Evolutionary conservation across 1,140 invertebrate genomes (phyloP), one percentile per base, ranked within the genome.

Genomic region (Dufourea novaeangliae): DNA sequence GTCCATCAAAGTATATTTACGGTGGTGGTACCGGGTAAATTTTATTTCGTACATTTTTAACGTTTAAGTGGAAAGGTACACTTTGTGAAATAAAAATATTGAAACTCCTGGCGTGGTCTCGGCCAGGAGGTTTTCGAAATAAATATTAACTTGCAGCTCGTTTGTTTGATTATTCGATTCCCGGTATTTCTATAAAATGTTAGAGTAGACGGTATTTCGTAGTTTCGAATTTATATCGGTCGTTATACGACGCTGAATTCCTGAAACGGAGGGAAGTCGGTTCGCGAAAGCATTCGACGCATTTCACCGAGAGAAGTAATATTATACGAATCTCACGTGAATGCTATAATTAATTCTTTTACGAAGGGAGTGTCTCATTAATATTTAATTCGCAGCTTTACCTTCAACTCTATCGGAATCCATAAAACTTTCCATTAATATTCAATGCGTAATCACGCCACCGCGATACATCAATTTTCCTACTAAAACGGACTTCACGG

Each of bases 391-490:
- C 62, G 29, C 54, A 11, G 10, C 37, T 37, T 39, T 17, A 12
- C 10, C n/a, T 22, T 2, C 27, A 22, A 8, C n/a, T 46, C 54
- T 25, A 41, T 59, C 68, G 54, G 20, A 59, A 59, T 71, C 54
- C 27, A 41, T 32, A 59, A 70, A 54, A 70, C 8, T 34, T 56
- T 32, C 27, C 54, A 59, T 71, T 59, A 71, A 71, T 71, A 71
- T 71, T 71, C 68, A 71, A 41, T 59, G 29, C 54, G 34, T 41
- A 71, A 71, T 59, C 27, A 39, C 12, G 37, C 29, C 6, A 12
- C 22, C 7, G 11, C 37, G 68, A 57, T 41, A 41, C 37, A n/a
- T 11, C 37, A 37, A 41, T 70, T 57, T 25, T 17, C 25, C 27
- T 27, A n/a, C n/a, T 14, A 39, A 32, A 70, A 39, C 29, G 52